Evolutionary conservation across 1,140 invertebrate genomes (phyloP).

Genomic region (Heliconius congener): DNA sequence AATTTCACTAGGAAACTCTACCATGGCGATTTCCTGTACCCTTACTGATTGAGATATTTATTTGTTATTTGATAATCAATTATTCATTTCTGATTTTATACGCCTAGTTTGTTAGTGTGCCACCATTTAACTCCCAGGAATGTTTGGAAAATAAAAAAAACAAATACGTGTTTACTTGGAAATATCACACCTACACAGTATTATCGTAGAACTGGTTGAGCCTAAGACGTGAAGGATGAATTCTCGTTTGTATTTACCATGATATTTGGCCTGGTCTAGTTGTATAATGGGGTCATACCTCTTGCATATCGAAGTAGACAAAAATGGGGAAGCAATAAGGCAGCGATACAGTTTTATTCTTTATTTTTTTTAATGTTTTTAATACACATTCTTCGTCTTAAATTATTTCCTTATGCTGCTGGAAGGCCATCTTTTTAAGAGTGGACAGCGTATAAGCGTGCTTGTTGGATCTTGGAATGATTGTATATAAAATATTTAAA

Average conservation of each 20-base stretch:
- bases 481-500: too few species aligned
- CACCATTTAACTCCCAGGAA: too few species aligned
- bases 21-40: conserved; percentile 32
- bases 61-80: background rate
- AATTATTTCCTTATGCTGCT: too few species aligned
- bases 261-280: background rate
- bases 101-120: too few species aligned
- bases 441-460: too few species aligned
- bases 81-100: background rate
- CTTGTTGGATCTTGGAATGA: too few species aligned
- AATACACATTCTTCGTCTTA: too few species aligned
- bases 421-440: too few species aligned
- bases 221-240: background rate
- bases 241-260: background rate
- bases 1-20: conserved; percentile 36
- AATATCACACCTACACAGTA: background rate
- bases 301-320: background rate
- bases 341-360: too few species aligned
- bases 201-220: background rate
- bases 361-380: too few species aligned
- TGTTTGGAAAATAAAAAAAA: too few species aligned
- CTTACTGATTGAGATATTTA: conserved; percentile 32
- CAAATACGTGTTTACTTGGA: background rate
- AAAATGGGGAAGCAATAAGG: too few species aligned
- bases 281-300: background rate